phyloP scores from a whole-genome alignment of 2,888 invertebrate genomes.

The Halocaridina rubra region DNA sequence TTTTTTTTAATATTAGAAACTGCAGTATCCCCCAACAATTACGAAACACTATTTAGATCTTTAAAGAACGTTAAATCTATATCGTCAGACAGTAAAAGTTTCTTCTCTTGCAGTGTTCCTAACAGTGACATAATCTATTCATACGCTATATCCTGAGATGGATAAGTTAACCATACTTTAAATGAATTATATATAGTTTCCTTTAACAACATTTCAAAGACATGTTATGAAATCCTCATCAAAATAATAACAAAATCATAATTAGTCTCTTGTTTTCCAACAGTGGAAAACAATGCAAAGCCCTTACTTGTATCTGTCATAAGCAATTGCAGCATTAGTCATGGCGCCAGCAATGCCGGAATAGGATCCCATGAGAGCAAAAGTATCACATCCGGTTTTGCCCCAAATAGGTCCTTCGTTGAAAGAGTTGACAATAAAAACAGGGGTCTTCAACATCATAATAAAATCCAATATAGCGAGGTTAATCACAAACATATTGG shows the following conservation, averaged over 20 bases:
- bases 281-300: too few relatives aligned
- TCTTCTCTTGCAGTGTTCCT: too few relatives aligned
- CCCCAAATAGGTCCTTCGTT: conserved; percentile 73
- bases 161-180: too few relatives aligned
- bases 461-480: conserved; percentile 85
- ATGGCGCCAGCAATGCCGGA: conserved; percentile 83
- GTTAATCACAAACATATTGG: conserved; percentile 86
- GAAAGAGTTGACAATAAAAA: conserved; percentile 53
- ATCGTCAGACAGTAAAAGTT: background rate
- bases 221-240: too few relatives aligned
- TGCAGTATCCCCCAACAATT: too few relatives aligned
- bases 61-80: background rate
- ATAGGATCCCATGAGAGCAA: conserved; percentile 80
- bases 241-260: too few relatives aligned
- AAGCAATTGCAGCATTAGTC: conserved; percentile 88
- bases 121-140: too few relatives aligned
- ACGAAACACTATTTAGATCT: background rate
- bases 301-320: conserved; percentile 79
- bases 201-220: too few relatives aligned
- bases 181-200: too few relatives aligned
- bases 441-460: conserved; percentile 76
- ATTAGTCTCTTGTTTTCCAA: too few relatives aligned
- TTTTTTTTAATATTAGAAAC: too few relatives aligned
- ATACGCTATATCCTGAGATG: too few relatives aligned
- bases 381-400: conserved; percentile 80